Conservation (phyloP, 2,888 invertebrate genomes). For the Hymenopus coronatus region DNA sequence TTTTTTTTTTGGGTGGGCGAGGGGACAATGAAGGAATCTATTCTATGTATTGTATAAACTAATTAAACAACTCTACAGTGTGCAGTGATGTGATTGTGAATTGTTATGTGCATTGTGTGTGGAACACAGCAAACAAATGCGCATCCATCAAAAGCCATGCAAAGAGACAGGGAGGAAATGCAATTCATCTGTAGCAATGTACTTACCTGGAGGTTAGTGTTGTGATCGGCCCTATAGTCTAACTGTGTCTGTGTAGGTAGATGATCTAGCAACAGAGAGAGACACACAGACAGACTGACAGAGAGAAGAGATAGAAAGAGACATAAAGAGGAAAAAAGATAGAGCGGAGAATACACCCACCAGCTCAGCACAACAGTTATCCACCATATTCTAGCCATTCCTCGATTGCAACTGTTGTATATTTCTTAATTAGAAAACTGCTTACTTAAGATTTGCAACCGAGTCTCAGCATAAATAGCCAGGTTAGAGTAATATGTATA, state of each 20-base stretch:
- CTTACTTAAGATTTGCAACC: background rate
- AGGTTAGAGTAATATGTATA: background rate
- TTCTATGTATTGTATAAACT: background rate
- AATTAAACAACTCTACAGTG: background rate
- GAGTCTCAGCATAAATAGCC: background rate
- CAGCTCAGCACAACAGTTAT: slow-evolving; percentile 11
- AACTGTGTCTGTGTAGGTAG: slow-evolving; percentile 85
- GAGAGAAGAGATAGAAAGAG: slow-evolving; percentile 30
- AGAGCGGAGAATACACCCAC: slow-evolving; percentile 20
- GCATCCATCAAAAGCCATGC: slow-evolving; percentile 18
- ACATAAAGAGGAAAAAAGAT: slow-evolving; percentile 17
- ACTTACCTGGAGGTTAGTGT: slow-evolving; percentile 23
- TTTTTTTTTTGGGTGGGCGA: background rate
- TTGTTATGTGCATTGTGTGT: background rate
- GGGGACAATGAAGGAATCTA: background rate
- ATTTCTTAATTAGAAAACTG: background rate
- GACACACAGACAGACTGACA: slow-evolving; percentile 58
- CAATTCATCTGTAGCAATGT: background rate
- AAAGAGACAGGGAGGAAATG: slow-evolving; percentile 10
- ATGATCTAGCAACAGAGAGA: slow-evolving; percentile 90
- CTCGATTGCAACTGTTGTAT: background rate
- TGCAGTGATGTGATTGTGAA: background rate
- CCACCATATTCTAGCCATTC: slow-evolving; percentile 4
- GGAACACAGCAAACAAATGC: background rate
- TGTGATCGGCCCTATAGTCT: slow-evolving; percentile 78